Percentiles rank a stretch among this genome's conserved stretches.
Conservation (phyloP, 2,797 vertebrate genomes). For the Sylvia borin region DNA sequence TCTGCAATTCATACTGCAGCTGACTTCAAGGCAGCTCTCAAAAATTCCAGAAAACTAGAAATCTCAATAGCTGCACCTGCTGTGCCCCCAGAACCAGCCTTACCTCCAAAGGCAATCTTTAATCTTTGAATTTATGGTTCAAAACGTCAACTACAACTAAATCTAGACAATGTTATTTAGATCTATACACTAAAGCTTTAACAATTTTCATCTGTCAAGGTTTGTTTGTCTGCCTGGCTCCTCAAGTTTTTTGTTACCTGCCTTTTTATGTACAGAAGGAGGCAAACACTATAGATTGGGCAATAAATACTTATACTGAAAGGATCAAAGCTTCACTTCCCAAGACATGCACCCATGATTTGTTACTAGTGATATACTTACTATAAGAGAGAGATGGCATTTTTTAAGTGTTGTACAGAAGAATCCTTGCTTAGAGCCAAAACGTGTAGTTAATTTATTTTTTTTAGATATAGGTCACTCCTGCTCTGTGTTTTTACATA, state of each 20-base stretch:
- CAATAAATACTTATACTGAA: neutral
- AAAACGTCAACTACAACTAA: neutral
- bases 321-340: neutral
- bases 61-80: neutral
- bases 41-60: neutral
- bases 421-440: neutral
- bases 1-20: neutral
- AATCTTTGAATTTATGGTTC: neutral
- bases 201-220: neutral
- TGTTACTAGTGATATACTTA: neutral
- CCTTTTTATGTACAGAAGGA: neutral
- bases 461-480: conserved; percentile 51
- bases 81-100: neutral
- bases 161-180: neutral
- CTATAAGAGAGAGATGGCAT: neutral
- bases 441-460: neutral
- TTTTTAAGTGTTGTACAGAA: neutral
- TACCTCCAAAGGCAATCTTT: neutral
- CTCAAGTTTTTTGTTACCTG: neutral
- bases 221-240: neutral
- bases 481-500: conserved; percentile 40
- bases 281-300: neutral
- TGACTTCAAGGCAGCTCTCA: neutral
- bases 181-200: neutral
- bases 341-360: neutral